Percentiles rank a stretch among this genome's conserved stretches.
These are phyloP conservation scores for Drosophila navojoa DNA, from an alignment of 1,140 invertebrate genomes.

Conservation along the genomic window DNA sequence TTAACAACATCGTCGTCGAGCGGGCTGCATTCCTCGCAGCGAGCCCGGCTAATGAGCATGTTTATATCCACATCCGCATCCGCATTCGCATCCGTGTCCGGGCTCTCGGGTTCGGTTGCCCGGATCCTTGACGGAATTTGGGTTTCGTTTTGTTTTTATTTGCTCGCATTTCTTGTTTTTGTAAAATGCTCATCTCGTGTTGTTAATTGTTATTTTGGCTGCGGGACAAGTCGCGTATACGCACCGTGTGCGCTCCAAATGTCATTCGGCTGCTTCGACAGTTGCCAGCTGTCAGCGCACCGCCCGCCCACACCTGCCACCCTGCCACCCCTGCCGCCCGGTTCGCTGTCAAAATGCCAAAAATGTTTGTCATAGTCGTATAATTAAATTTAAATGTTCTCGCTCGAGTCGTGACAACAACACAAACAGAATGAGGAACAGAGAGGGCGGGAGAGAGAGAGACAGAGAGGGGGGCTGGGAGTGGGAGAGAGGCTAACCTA, in stretches of 20 bases:
- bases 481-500: too few species aligned
- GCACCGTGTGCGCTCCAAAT: constrained; percentile 28
- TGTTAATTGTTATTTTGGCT: constrained; percentile 42
- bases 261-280: constrained; percentile 30
- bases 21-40: background rate
- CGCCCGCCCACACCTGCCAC: background rate
- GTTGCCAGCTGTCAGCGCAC: constrained; percentile 8
- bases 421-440: constrained; percentile 10
- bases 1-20: constrained; percentile 32
- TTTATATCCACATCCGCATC: constrained; percentile 42
- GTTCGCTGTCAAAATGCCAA: constrained; percentile 72
- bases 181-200: constrained; percentile 13
- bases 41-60: constrained; percentile 60
- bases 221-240: constrained; percentile 39
- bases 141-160: too few species aligned
- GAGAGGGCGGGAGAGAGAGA: background rate
- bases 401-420: constrained; percentile 45
- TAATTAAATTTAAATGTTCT: constrained; percentile 82
- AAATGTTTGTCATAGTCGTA: constrained; percentile 80
- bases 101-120: background rate
- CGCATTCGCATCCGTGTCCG: constrained; percentile 10
- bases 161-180: background rate
- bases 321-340: background rate
- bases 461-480: background rate
- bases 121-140: background rate